Conservation (phyloP, 2,113 vertebrate genomes). For the Trichechus manatus region DNA sequence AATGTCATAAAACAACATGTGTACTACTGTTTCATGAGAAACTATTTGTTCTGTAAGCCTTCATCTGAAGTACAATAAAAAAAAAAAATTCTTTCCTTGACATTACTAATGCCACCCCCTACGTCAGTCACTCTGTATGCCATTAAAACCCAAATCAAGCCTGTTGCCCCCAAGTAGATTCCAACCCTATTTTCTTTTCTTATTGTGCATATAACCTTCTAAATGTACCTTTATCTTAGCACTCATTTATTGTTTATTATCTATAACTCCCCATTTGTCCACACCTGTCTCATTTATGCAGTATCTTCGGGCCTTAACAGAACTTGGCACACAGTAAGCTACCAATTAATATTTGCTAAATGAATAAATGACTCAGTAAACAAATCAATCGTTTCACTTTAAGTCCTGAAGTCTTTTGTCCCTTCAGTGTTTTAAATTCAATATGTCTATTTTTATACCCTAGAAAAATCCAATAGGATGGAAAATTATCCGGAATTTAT, state of each 20-base stretch:
- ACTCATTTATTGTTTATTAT: background rate
- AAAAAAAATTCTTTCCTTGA: too few species aligned
- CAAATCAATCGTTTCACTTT: background rate
- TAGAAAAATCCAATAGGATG: background rate
- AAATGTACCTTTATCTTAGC: background rate
- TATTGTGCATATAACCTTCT: background rate
- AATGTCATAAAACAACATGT: too few species aligned
- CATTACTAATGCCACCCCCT: background rate
- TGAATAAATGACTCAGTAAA: background rate
- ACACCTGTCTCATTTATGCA: background rate
- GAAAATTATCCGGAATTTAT: background rate
- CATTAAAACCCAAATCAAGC: background rate
- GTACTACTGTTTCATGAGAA: too few species aligned
- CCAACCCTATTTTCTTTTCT: background rate
- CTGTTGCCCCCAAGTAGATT: background rate
- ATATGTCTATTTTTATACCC: background rate
- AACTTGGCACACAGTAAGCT: background rate
- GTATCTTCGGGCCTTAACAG: background rate
- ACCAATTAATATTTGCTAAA: background rate
- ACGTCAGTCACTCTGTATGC: background rate
- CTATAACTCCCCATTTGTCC: background rate
- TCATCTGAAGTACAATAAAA: too few species aligned
- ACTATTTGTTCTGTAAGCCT: too few species aligned
- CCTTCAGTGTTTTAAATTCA: background rate
- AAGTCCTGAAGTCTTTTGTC: background rate